Percentiles rank a stretch among this genome's conserved stretches.
These are phyloP conservation scores for Lathronympha strigana DNA, from an alignment of 2,888 invertebrate species.

Conservation along the genomic window DNA sequence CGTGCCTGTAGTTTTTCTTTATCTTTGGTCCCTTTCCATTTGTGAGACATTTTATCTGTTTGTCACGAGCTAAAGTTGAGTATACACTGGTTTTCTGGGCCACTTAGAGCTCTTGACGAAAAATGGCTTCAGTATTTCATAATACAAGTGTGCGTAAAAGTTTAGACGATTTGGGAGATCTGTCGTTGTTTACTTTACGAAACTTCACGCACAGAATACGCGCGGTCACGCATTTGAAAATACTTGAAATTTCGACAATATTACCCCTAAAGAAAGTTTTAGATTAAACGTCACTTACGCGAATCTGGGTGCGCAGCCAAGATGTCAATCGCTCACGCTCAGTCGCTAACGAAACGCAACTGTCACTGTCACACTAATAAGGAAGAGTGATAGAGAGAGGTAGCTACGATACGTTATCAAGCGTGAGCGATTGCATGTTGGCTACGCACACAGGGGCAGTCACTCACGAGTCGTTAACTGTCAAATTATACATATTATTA, in stretches of 20 bases:
- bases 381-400: too few relatives aligned
- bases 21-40: slow-evolving; percentile 66
- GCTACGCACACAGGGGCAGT: too few relatives aligned
- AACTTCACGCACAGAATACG: background rate
- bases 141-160: slow-evolving; percentile 51
- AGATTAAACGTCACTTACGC: too few relatives aligned
- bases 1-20: slow-evolving; percentile 56
- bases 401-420: too few relatives aligned
- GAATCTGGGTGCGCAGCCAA: too few relatives aligned
- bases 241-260: background rate
- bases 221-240: slow-evolving; percentile 6
- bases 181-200: slow-evolving; percentile 19
- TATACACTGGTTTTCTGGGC: slow-evolving; percentile 52
- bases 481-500: too few relatives aligned
- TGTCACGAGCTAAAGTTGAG: slow-evolving; percentile 59
- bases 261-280: too few relatives aligned
- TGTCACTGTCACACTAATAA: too few relatives aligned
- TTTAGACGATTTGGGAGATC: slow-evolving; percentile 48
- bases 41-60: slow-evolving; percentile 66
- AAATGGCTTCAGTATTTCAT: slow-evolving; percentile 44
- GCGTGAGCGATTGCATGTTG: too few relatives aligned
- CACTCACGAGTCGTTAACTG: too few relatives aligned
- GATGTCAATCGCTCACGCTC: too few relatives aligned
- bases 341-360: too few relatives aligned
- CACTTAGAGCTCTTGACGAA: slow-evolving; percentile 55